These are phyloP conservation scores for Oeneis ivallda DNA, from an alignment of 2,888 invertebrate genomes.

Conservation along the genomic window DNA sequence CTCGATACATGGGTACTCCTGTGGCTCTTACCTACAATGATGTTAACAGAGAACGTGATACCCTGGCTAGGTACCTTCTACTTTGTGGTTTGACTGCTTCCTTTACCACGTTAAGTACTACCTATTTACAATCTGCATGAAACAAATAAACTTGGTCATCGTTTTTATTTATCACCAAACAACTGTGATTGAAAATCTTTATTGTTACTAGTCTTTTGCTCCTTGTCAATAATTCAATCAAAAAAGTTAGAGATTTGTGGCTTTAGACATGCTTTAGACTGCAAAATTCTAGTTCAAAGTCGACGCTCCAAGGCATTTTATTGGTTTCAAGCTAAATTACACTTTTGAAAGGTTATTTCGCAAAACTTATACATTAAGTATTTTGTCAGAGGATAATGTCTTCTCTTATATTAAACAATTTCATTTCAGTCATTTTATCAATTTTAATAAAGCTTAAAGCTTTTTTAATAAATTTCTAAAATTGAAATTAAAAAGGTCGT, in stretches of 20 bases:
- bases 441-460: constrained; percentile 4
- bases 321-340: constrained; percentile 2
- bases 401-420: background rate
- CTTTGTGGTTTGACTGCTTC: constrained; percentile 37
- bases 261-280: background rate
- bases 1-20: constrained; percentile 38
- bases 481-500: constrained; percentile 15
- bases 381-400: no score
- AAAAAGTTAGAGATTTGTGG: background rate
- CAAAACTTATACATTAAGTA: background rate
- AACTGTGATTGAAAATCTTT: background rate
- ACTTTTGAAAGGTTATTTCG: constrained; percentile 1
- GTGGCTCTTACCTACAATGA: constrained; percentile 36
- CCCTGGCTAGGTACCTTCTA: constrained; percentile 28
- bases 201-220: background rate
- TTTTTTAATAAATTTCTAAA: no score
- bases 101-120: constrained; percentile 10
- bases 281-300: background rate
- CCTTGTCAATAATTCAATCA: background rate
- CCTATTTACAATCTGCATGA: background rate
- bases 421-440: background rate
- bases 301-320: background rate
- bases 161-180: background rate
- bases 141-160: background rate
- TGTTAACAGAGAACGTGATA: constrained; percentile 31